Evolutionary conservation across 2,888 invertebrate species (phyloP).

Genomic region (Pristionchus fissidentatus): DNA sequence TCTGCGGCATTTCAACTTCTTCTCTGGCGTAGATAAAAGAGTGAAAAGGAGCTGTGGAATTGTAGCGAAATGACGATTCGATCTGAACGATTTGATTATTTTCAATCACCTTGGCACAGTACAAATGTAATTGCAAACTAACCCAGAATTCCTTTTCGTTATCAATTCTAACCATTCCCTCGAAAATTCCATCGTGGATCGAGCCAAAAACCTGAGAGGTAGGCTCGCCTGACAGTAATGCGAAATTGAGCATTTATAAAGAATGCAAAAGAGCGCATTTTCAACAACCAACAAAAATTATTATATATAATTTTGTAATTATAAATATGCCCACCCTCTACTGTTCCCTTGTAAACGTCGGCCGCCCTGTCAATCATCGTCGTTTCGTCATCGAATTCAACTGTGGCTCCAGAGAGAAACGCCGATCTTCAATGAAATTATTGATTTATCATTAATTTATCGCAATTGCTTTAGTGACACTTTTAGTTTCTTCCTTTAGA

Average conservation of each 20-base stretch:
- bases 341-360: neutral
- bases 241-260: neutral
- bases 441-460: neutral
- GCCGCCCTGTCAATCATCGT: neutral
- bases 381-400: neutral
- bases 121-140: neutral
- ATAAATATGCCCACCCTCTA: neutral
- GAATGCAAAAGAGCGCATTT: too few species aligned
- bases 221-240: neutral
- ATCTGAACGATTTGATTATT: too few species aligned
- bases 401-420: neutral
- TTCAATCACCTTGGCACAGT: neutral
- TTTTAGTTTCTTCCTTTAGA: too few species aligned
- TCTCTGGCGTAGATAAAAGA: neutral
- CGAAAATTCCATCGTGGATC: constrained; percentile 15
- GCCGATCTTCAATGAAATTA: neutral
- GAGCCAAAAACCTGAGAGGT: constrained; percentile 1
- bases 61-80: neutral
- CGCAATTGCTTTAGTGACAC: too few species aligned
- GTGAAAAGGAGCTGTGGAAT: neutral
- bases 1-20: neutral
- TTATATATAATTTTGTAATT: neutral
- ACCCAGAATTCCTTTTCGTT: constrained; percentile 25
- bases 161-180: neutral
- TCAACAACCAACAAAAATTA: too few species aligned